phyloP scores from a whole-genome alignment of 2,888 invertebrate species.

The Limenitis camilla region DNA sequence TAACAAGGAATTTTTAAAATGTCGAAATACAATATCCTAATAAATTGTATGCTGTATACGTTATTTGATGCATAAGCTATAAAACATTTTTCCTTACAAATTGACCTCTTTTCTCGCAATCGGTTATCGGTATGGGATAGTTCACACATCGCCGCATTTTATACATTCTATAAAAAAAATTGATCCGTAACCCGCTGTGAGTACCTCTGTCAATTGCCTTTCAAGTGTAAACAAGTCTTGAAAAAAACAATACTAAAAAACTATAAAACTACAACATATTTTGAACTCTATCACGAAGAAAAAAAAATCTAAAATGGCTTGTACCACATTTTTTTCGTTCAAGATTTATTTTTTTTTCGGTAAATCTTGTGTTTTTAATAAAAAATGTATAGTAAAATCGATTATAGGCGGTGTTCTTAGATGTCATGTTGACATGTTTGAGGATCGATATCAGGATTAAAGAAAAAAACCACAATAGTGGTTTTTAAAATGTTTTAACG shows the following conservation, averaged over 20 bases:
- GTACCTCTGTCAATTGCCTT: constrained; percentile 40
- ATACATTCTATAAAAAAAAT: constrained; percentile 32
- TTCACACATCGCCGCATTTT: constrained; percentile 47
- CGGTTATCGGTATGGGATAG: constrained; percentile 17
- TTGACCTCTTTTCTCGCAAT: constrained; percentile 10
- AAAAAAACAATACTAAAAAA: not conserved
- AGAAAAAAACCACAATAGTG: too few relatives aligned
- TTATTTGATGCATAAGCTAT: too few relatives aligned
- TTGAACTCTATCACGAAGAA: not conserved
- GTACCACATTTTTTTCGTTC: not conserved
- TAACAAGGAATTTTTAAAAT: too few relatives aligned
- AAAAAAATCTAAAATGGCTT: too few relatives aligned
- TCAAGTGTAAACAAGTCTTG: constrained; percentile 19
- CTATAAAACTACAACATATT: not conserved
- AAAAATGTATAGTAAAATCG: constrained; percentile 12
- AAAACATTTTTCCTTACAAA: not conserved
- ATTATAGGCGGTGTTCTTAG: constrained; percentile 15
- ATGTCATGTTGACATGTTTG: constrained; percentile 11
- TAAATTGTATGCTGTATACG: too few relatives aligned
- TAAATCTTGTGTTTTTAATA: not conserved
- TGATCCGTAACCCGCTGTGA: constrained; percentile 37
- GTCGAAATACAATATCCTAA: too few relatives aligned
- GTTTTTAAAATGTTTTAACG: too few relatives aligned
- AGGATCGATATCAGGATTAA: constrained; percentile 12
- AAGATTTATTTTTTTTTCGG: not conserved